Evolutionary conservation across 1,140 invertebrate genomes (phyloP).

Genomic region (Solenopsis fugax): DNA sequence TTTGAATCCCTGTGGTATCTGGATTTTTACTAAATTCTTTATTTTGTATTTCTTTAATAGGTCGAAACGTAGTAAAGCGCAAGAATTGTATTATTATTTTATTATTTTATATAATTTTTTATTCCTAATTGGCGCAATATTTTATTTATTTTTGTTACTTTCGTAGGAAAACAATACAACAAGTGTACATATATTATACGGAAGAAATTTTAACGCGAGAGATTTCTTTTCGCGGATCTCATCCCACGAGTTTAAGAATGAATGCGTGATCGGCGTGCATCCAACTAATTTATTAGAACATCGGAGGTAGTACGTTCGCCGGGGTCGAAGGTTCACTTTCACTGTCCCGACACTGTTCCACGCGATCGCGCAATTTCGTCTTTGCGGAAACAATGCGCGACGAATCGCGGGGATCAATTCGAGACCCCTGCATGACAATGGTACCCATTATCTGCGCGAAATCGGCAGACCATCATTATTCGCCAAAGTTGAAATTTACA

Average conservation of each 20-base stretch:
- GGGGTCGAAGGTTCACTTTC: conserved; percentile 54
- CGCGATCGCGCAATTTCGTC: conserved; percentile 25
- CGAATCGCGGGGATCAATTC: background rate
- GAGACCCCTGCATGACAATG: background rate
- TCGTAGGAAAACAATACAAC: background rate
- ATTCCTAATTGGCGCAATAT: background rate
- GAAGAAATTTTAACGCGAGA: conserved; percentile 4
- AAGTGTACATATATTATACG: background rate
- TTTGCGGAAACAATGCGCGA: conserved; percentile 18
- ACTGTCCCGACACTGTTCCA: conserved; percentile 36
- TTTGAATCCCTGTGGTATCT: too few relatives aligned
- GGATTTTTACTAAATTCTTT: background rate
- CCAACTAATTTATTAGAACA: conserved; percentile 48
- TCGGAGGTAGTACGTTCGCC: background rate
- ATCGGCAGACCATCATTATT: background rate
- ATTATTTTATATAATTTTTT: background rate
- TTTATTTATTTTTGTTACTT: conserved; percentile 1
- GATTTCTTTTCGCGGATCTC: background rate
- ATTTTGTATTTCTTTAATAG: background rate
- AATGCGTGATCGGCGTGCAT: conserved; percentile 29
- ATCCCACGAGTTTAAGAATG: conserved; percentile 24
- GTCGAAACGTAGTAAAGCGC: background rate
- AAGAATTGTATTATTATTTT: background rate
- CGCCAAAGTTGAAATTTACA: background rate
- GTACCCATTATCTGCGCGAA: background rate